Conservation (phyloP, 2,113 vertebrate genomes). For the Notothenia coriiceps region DNA sequence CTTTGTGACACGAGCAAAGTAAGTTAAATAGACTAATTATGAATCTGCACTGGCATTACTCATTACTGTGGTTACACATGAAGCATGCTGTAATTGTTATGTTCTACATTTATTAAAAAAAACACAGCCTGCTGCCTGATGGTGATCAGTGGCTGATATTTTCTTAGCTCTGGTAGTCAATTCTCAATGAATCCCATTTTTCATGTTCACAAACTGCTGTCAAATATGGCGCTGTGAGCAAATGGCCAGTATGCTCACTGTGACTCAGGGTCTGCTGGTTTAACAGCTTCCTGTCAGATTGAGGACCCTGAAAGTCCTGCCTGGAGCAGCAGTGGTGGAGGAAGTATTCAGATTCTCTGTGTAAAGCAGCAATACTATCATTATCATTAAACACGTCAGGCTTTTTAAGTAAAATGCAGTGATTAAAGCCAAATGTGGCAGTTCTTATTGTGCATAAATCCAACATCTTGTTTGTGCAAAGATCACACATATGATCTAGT, state of each 20-base stretch:
- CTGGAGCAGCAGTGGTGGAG: constrained; percentile 13
- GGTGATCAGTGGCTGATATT: neutral
- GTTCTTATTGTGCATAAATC: neutral
- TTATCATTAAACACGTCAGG: too few species aligned
- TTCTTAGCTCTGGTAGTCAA: neutral
- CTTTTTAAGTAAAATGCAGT: neutral
- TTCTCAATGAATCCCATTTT: constrained; percentile 32
- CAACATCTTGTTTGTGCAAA: neutral
- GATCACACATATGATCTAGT: neutral
- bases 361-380: constrained; percentile 18
- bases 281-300: constrained; percentile 29
- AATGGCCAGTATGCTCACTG: constrained; percentile 27
- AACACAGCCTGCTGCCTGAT: constrained; percentile 7
- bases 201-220: constrained; percentile 30
- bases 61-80: constrained; percentile 21
- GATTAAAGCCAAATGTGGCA: neutral
- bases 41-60: neutral
- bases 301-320: constrained; percentile 52
- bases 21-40: constrained; percentile 26
- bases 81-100: constrained; percentile 14
- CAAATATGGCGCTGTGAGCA: constrained; percentile 15
- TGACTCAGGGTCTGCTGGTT: constrained; percentile 40
- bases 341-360: constrained; percentile 11
- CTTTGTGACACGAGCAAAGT: constrained; percentile 4
- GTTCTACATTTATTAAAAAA: neutral